Base-by-base conservation (phyloP, 1,140 invertebrate species). In the Sycophila sp. region DNA sequence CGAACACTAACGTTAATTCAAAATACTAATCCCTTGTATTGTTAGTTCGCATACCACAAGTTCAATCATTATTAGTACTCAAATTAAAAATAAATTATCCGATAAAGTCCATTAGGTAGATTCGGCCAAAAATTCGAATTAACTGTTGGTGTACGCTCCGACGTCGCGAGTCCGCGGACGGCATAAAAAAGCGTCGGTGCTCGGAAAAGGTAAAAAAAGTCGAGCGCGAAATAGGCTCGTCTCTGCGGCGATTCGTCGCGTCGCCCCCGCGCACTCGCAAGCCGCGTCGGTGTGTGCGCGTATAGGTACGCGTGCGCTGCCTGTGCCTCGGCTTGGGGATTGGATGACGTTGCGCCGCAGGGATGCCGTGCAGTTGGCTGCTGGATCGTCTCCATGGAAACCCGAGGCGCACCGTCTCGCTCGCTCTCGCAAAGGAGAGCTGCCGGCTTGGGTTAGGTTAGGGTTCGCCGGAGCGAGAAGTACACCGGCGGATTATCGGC, bases 331-430 rank as follows among this genome's bases (percentile, higher is more conserved):
- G 28, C 59, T 69, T 63, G n/a, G 58, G 67, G 67, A 69, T 69
- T 69, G 67, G 67, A 69, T 69, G 67, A 62, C 58, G 67, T 63
- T 40, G 40, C 38, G 55, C 55, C 55, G 45, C 30, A 19, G 45
- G 28, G 47, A 26, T 17, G 40, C 30, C n/a, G 62, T 32, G 47
- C 62, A 62, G 55, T 70, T 40, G 72, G 69, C 38, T 74, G 72
- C 72, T 74, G 70, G 68, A 72, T 68, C 24, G 78, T 79, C 65
- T 69, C 78, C 76, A 79, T 78, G 77, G 77, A 74, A 76, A 79
- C 78, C 67, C 71, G 69, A 49, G 55, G 60, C 56, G 62, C 13
- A 42, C 30, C 6, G 40, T 58, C 34, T 45, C 34, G 63, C 68
- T 66, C 45, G 17, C 38, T 58, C 55, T 58, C 40, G 47, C 28